Base-by-base conservation (phyloP, 2,797 vertebrate species). In the Labeo calbasu region DNA sequence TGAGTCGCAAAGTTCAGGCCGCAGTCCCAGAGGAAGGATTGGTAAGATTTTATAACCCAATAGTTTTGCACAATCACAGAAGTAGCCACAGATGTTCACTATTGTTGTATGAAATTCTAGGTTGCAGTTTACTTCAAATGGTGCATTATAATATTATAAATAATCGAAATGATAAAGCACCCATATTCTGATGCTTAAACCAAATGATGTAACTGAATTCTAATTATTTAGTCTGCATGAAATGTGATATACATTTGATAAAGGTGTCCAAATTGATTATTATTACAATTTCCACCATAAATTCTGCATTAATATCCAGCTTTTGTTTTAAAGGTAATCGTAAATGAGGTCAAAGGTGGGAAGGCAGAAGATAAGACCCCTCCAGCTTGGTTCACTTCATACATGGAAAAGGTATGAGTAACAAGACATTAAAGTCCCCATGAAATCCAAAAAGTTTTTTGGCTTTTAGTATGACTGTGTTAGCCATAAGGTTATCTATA, bases 341-440 rank as follows among this genome's bases (percentile, higher is more conserved):
- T 95, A 84, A 95, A 94, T 86, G 94, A 95, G 65, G 81, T 94
- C 14, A 94, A 94, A 87, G 93, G 93, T 23, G 84, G 87, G 79
- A 94, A 92, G 91, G 93, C 93, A 80, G 93, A 93, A 86, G 93
- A 95, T 87, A 96, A 96, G 86, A 96, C 94, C 40, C 97, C 97
- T 69, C 97, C 98, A 21, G 95, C 96, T 77, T 98, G 97, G 98
- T 99, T 99, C 87, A 98, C 96, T 0, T 96, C 93, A 57, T 99
- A 97, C 90, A 96, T 99, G 95, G 97, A 98, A 91, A 97, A 95
- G 89, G 98, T 98, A 94, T 94, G 36, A 32, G 14, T 76, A 73
- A 63, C 8, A 43, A 36, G 10, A 59, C 36, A 21, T 9, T 43
- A 28, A 70, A 59, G 4, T 57, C 21, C 36, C 2, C 72, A n/a